Base-by-base conservation (phyloP, 2,888 invertebrate genomes). In the Drosophila mettleri region DNA sequence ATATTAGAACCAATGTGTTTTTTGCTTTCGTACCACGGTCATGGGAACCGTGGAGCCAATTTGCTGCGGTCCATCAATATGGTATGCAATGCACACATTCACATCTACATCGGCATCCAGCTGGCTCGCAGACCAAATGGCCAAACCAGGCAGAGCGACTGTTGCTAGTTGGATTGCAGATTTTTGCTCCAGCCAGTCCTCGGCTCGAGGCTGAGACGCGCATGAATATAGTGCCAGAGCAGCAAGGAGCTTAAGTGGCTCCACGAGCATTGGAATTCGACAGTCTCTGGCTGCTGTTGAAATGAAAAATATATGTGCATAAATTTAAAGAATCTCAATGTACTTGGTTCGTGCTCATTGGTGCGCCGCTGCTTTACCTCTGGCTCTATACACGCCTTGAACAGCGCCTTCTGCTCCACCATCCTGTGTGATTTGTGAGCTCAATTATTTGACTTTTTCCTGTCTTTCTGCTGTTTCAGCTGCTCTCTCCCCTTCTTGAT, bases 31-130 rank as follows among this genome's bases (percentile, higher is more conserved):
- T n/a, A 7, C 69, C 88, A 87, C 63, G 62, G 81, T 88, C 53
- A 24, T 69, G 65, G 51, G 60, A 67, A 70, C 74, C 61, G 86
- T 73, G 74, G 49, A 88, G 86, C 81, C 88, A 88, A 88, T 89
- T 88, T 81, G 81, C 77, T 83, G 89, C 57, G 88, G 89, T 86
- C 90, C 88, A 88, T 88, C 89, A 90, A 86, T 88, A 87, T 88
- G 88, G 86, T 76, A 81, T 65, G 68, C 85, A 78, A 82, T 54
- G 72, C 73, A 78, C 68, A 59, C 48, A 63, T 45, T 48, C 46
- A 27, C 46, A 31, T 10, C 24, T n/a, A 41, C 43, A 61, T 39
- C 24, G 12, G 14, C 58, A 64, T 72, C 31, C 62, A 77, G 52
- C 70, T 67, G 80, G 63, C 61, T 59, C 64, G 61, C 54, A 74